A percentile compares a stretch with the other conserved stretches of the same genome.
phyloP scores from a whole-genome alignment of 2,113 vertebrate genomes.

The Circaetus gallicus region DNA sequence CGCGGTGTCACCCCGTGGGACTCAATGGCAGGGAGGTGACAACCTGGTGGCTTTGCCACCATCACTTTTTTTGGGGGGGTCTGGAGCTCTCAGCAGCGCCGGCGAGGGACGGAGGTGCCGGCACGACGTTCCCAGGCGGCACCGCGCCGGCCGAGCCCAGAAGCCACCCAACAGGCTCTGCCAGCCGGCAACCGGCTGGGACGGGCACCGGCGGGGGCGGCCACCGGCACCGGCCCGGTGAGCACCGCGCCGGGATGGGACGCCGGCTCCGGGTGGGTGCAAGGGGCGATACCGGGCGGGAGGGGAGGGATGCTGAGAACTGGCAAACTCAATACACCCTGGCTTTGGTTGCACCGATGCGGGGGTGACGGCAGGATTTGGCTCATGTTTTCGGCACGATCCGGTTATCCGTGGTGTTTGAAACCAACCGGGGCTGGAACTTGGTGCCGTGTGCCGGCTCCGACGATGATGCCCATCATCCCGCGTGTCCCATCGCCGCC shows the following conservation, averaged over 20 bases:
- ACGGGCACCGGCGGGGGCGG: not conserved
- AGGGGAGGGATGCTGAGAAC: not conserved
- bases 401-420: not conserved
- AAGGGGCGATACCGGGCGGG: too few relatives aligned
- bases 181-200: not conserved
- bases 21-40: not conserved
- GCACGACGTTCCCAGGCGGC: not conserved
- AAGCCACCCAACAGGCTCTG: slow-evolving; percentile 48
- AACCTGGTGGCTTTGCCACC: not conserved
- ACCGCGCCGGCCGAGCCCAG: not conserved
- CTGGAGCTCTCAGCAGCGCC: not conserved
- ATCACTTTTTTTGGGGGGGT: not conserved
- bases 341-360: not conserved
- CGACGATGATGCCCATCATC: not conserved
- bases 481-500: not conserved
- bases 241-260: not conserved
- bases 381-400: not conserved
- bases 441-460: not conserved
- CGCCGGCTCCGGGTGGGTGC: not conserved
- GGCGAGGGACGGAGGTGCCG: not conserved
- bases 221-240: not conserved
- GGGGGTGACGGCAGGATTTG: fast-evolving
- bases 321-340: not conserved
- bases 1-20: not conserved
- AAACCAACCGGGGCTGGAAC: too few relatives aligned